Evolutionary conservation across 2,113 vertebrate species (phyloP), one percentile per base, ranked within the genome.

Genomic region (Cyprinus carpio): DNA sequence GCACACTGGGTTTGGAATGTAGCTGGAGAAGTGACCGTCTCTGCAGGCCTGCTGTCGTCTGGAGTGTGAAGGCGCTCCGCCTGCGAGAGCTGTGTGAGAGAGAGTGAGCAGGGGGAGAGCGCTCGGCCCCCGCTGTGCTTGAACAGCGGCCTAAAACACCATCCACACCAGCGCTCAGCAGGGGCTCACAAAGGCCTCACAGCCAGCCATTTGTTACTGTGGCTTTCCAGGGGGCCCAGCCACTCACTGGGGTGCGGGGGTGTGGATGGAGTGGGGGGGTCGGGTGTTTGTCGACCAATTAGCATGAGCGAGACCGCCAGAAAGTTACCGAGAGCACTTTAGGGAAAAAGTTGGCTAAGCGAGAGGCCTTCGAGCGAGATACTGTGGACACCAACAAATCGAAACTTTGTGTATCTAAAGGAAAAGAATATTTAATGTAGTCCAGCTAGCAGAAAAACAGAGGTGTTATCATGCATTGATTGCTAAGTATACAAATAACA

Each of bases 121-220:
- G 88, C 69, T 74, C 79, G 87, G 81, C 94, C 93, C 95, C 93
- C 89, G 94, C 95, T 94, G 95, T 91, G 94, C 89, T 95, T 94
- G 95, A 95, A 95, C 94, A 95, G 93, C 93, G 94, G 95, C 93
- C 94, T 94, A 92, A 94, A 94, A 94, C 94, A 94, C 89, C 90
- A 90, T 87, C 89, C 93, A 95, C 94, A 95, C 94, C 94, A 94
- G 93, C 90, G 93, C 94, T 92, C 94, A 95, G 94, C 94, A 92
- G 93, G 87, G 93, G 93, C 92, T 92, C 91, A 91, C 92, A 85
- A 93, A 93, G 92, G 92, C 92, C 92, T 93, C 94, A 90, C 91
- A 93, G 94, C 94, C 94, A 94, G 93, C 93, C 95, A 95, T 95
- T 95, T 95, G 94, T 93, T 95, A 93, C 94, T 93, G 93, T 91